Evolutionary conservation across 2,113 vertebrate genomes (phyloP).

Genomic region (Pseudorhombus dupliciocellatus): DNA sequence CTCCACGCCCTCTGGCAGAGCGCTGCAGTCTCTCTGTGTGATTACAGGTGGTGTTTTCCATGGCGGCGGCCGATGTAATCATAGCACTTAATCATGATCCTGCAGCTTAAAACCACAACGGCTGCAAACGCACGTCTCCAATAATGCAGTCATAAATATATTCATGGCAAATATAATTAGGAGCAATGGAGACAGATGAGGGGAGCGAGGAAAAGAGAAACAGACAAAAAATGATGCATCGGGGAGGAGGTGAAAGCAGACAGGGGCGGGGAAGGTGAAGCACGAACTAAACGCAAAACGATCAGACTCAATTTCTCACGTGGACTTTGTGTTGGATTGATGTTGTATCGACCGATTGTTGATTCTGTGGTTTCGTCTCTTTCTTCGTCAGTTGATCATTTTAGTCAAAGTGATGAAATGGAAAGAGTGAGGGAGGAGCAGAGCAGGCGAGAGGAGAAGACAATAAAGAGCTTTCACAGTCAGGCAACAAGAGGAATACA

Average conservation of each 20-base stretch:
- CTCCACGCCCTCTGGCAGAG: not conserved
- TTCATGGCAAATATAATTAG: constrained; percentile 62
- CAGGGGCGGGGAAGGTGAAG: not conserved
- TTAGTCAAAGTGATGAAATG: not conserved
- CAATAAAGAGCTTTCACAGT: not conserved
- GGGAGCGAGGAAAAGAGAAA: constrained; percentile 21
- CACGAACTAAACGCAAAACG: not conserved
- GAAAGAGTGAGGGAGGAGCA: no score
- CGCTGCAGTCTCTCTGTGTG: constrained; percentile 12
- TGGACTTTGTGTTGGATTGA: no score
- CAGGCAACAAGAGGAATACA: not conserved
- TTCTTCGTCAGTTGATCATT: no score
- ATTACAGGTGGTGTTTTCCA: constrained; percentile 40
- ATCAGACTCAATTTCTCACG: no score
- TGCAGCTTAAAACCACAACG: constrained; percentile 41
- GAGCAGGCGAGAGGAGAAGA: no score
- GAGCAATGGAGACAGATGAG: constrained; percentile 30
- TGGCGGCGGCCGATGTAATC: constrained; percentile 31
- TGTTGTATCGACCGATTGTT: no score
- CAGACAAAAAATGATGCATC: not conserved
- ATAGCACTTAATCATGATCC: constrained; percentile 43
- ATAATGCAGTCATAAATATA: constrained; percentile 52
- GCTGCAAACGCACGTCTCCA: constrained; percentile 2
- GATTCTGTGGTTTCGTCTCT: no score
- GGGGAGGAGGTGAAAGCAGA: not conserved